A percentile compares a stretch with the other conserved stretches of the same genome.
phyloP scores from a whole-genome alignment of 1,140 invertebrate species.

The Galendromus occidentalis region DNA sequence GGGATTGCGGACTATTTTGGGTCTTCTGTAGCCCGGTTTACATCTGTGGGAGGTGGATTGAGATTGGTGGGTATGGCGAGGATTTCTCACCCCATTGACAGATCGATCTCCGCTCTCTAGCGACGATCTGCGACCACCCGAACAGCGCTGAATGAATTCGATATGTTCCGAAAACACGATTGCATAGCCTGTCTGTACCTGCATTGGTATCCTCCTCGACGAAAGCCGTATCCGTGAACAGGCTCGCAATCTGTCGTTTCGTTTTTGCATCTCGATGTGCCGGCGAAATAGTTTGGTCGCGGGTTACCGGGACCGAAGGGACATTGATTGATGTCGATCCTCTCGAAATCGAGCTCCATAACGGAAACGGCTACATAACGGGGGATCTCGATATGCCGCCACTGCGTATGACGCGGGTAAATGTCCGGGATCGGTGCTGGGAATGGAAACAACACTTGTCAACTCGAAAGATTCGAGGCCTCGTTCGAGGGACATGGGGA shows the following conservation, averaged over 20 bases:
- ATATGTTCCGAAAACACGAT: neutral
- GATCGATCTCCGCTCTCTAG: too few species aligned
- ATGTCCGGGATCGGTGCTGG: conserved; percentile 75
- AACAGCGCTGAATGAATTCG: too few species aligned
- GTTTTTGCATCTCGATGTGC: conserved; percentile 73
- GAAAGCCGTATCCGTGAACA: conserved; percentile 79
- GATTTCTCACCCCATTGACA: too few species aligned
- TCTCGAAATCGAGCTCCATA: conserved; percentile 87
- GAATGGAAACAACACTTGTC: neutral
- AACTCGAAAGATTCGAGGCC: too few species aligned
- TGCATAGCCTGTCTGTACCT: conserved; percentile 25
- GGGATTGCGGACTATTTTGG: conserved; percentile 60
- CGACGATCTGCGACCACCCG: too few species aligned
- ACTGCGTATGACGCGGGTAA: conserved; percentile 79
- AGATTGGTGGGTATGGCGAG: too few species aligned
- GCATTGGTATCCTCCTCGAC: conserved; percentile 86
- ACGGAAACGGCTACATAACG: conserved; percentile 81
- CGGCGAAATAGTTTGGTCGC: conserved; percentile 65
- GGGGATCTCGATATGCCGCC: conserved; percentile 82
- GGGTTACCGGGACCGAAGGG: conserved; percentile 65
- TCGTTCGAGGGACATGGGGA: too few species aligned
- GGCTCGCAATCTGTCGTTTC: conserved; percentile 94
- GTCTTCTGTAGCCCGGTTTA: conserved; percentile 65
- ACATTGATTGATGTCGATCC: conserved; percentile 96
- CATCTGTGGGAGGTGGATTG: conserved; percentile 34